Evolutionary conservation across 2,797 vertebrate species (phyloP), one percentile per base, ranked within the genome.

Genomic region (Pyrocephalus nanus): DNA sequence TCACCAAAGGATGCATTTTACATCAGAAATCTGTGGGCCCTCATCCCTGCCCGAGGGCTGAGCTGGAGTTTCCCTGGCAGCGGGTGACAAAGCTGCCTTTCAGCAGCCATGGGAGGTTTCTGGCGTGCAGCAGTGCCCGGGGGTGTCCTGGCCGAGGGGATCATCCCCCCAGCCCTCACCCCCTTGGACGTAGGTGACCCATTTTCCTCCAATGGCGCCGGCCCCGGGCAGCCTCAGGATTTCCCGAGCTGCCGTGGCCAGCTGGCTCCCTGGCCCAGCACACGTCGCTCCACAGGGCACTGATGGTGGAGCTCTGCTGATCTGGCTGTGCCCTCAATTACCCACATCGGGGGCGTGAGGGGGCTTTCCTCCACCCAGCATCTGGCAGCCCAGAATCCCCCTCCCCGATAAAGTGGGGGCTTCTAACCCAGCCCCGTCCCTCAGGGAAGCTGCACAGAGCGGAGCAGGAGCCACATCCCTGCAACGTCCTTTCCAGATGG

Each of bases 251-350:
- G 5, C 73, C 1, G 45, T 0, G 7, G 27, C 74, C 88, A 50
- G 81, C 91, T 47, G 65, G 40, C 22, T 64, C 40, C 32, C 7
- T 4, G 0, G 53, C 55, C 19, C 19, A 4, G 69, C 36, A 26
- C 40, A 16, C 30, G 3, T 1, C 0, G 0, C 32, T 8, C 25
- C 0, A 0, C 9, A 0, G 14, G 16, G 19, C 70, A 9, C 71
- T 4, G 19, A 8, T 1, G 11, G 8, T 45, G 58, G 2, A 9
- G 32, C 72, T 29, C 22, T 1, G 0, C 67, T 29, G 23, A 8
- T n/a, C 50, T 10, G 51, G 30, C 65, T 6, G 1, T 64, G 70
- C 25, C n/a, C 3, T 0, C 32, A 3, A 2, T 34, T 13, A 13
- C n/a, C 26, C 21, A 2, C 27, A 9, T 4, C 1, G 6, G 18